Evolutionary conservation across 2,888 invertebrate genomes (phyloP), one percentile per base, ranked within the genome.

Genomic region (Myopa tessellatipennis): DNA sequence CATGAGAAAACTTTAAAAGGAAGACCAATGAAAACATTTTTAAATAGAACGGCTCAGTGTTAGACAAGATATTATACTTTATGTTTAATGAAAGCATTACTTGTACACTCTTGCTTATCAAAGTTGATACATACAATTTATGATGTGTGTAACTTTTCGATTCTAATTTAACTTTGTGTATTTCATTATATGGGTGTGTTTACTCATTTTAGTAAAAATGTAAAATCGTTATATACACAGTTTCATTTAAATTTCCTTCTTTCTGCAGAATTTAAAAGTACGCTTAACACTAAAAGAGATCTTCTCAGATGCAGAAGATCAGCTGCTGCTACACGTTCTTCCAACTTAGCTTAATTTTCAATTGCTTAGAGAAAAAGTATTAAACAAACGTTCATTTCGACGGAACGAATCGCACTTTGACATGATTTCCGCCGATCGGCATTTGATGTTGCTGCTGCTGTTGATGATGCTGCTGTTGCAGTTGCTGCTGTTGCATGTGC

Each of bases 331-430:
- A 76, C 77, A 79, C 78, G 73, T 81, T 80, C 69, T 69, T 79
- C 79, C 74, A 81, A 79, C 79, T 79, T 78, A 79, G 78, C 73
- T 79, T 73, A 40, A 61, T 78, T 79, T 78, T 79, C 60, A 74
- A 77, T 80, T 78, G 76, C 77, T 79, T 76, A 77, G 26, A 65
- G 74, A 36, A 65, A 65, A 34, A 55, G 63, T 50, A 67, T 26
- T 1, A 52, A n/a, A 34, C 4, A 68, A 73, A 63, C 12, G 4
- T 68, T 69, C 86, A 88, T 83, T 88, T 87, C 79, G 85, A 87
- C 82, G 87, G 88, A 85, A 88, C 87, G 77, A 87, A 88, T 80
- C 88, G 88, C 82, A 87, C 86, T 83, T 88, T 88, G 77, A 87
- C 85, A 82, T 88, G 84, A 81, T 86, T 85, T 18, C 85, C 87